Percentiles rank a stretch among this genome's conserved stretches.
Conservation (phyloP, 2,113 vertebrate genomes). For the Tenrec ecaudatus region DNA sequence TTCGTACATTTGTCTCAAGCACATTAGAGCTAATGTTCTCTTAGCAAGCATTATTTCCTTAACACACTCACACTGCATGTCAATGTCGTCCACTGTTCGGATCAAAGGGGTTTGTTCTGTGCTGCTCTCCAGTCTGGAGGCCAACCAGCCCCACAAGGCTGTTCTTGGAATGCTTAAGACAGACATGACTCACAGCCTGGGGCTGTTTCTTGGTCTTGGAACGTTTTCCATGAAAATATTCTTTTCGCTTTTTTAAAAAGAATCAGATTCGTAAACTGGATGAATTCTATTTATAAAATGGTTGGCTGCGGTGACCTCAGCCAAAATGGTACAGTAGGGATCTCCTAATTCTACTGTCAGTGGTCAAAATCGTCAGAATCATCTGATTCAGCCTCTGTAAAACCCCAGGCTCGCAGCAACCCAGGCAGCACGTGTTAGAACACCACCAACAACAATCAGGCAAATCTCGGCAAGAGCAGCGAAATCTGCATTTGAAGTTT, state of each 20-base stretch:
- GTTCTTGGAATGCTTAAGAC: slow-evolving; percentile 64
- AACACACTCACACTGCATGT: fast-evolving
- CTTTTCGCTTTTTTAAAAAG: slow-evolving; percentile 80
- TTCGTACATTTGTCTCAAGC: neutral
- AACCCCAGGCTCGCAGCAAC: neutral
- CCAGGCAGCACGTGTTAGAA: neutral
- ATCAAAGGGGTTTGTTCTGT: neutral
- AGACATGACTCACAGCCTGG: slow-evolving; percentile 78
- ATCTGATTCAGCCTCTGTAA: neutral
- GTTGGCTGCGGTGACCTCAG: slow-evolving; percentile 49
- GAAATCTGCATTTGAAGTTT: neutral
- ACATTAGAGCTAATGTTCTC: neutral
- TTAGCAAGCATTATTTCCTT: neutral
- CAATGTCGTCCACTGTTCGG: neutral
- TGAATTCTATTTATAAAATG: slow-evolving; percentile 78
- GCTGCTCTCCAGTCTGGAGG: neutral
- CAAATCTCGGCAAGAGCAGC: neutral
- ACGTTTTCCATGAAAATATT: slow-evolving; percentile 78
- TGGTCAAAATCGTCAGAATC: neutral
- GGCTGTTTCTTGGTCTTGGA: slow-evolving; percentile 79
- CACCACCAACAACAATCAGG: neutral
- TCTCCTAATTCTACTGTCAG: slow-evolving; percentile 15
- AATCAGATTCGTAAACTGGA: slow-evolving; percentile 80
- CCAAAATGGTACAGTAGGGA: slow-evolving; percentile 20
- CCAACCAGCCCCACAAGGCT: slow-evolving; percentile 38